Conservation (phyloP, 2,888 invertebrate genomes). For the Adelognathus sp. region DNA sequence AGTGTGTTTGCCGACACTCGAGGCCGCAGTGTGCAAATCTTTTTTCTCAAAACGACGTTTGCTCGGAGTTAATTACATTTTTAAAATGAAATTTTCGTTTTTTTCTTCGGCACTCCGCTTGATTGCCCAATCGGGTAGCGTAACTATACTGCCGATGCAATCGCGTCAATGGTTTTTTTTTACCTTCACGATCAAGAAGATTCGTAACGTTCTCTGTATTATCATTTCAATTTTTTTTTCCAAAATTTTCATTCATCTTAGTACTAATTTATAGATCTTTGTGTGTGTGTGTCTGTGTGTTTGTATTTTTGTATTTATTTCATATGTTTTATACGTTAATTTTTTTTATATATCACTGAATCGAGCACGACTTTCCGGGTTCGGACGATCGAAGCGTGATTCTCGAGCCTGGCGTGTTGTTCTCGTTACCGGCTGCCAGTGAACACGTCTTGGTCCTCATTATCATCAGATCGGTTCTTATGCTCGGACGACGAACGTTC, state of each 20-base stretch:
- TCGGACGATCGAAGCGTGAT: slow-evolving; percentile 73
- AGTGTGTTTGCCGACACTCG: slow-evolving; percentile 41
- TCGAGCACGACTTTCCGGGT: slow-evolving; percentile 71
- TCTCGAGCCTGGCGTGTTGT: slow-evolving; percentile 74
- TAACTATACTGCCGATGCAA: neutral
- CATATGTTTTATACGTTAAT: too few species aligned
- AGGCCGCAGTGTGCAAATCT: slow-evolving; percentile 11
- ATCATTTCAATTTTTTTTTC: slow-evolving; percentile 47
- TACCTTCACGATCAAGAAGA: slow-evolving; percentile 12
- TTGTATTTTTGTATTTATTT: neutral
- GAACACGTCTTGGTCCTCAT: slow-evolving; percentile 92
- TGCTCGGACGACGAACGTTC: slow-evolving; percentile 92
- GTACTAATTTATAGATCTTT: slow-evolving; percentile 20
- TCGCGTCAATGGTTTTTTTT: neutral
- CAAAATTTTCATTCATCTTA: neutral
- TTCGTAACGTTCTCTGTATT: slow-evolving; percentile 7
- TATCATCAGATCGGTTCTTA: slow-evolving; percentile 93
- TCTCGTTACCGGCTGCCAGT: slow-evolving; percentile 85
- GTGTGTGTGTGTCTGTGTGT: slow-evolving; percentile 5
- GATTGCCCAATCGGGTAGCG: too few species aligned
- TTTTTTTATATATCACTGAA: slow-evolving; percentile 70
- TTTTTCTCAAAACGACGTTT: slow-evolving; percentile 19
- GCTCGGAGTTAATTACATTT: slow-evolving; percentile 7
- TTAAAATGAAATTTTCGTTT: neutral
- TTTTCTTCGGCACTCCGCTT: neutral